Conservation (phyloP, 1,140 invertebrate species). For the Bilobella aurantiaca region DNA sequence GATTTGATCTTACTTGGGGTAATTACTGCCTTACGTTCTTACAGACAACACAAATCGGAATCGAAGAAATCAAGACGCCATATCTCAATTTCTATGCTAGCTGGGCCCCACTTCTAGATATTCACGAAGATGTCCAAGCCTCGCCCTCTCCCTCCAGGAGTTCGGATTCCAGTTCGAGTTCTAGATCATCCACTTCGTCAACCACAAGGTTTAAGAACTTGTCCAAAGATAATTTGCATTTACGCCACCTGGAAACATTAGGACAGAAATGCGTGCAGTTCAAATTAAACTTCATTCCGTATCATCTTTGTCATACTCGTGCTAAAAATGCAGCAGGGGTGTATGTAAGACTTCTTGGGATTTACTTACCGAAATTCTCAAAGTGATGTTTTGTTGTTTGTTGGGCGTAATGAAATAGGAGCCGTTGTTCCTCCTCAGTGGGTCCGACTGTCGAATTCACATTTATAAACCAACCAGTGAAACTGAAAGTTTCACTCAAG, state of each 20-base stretch:
- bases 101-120: neutral
- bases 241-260: slow-evolving; percentile 21
- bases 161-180: neutral
- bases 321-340: slow-evolving; percentile 19
- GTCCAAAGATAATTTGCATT: slow-evolving; percentile 14
- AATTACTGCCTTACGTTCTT: no score
- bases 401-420: no score
- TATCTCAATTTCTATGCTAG: slow-evolving; percentile 19
- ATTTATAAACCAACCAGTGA: slow-evolving; percentile 19
- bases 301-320: slow-evolving; percentile 24
- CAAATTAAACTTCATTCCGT: slow-evolving; percentile 22
- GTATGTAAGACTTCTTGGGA: slow-evolving; percentile 17
- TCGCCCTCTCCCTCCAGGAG: neutral
- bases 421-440: slow-evolving; percentile 26
- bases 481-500: slow-evolving; percentile 17
- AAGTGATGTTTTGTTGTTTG: no score
- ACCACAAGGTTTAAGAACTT: no score
- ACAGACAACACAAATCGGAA: neutral
- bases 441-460: slow-evolving; percentile 26
- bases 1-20: no score
- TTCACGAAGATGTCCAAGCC: neutral
- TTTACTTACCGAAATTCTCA: no score
- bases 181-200: neutral
- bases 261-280: slow-evolving; percentile 17
- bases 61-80: neutral